Base-by-base conservation (phyloP, 2,888 invertebrate genomes). In the Hedya salicella region DNA sequence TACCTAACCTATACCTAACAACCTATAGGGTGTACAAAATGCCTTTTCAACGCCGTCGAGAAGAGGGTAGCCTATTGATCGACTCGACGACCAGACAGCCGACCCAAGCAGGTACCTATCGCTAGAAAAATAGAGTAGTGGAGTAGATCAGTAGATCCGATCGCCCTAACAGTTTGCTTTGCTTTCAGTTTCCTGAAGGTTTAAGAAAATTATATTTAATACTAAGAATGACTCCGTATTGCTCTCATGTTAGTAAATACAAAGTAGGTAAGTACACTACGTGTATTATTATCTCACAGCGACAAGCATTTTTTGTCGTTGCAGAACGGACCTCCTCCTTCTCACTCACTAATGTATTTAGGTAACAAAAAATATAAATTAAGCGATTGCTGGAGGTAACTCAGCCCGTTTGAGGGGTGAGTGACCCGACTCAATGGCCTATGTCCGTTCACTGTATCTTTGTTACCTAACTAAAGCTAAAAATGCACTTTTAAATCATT, bases 371-470 rank as follows among this genome's bases (percentile, higher is more conserved):
- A 69, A 67, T 11, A 68, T 69, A 64, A 61, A 61, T 62, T 39
- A 67, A 71, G 75, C 73, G 75, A 75, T 76, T 77, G 78, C 78
- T 70, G 82, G 81, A 78, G 74, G 71, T 73, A 70, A 39, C 75
- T 74, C 73, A 69, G 76, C 76, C 77, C 71, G 81, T 83, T 87
- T 84, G 75, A 83, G 82, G 74, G 89, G 88, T 89, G 80, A 89
- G 75, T 75, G 90, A 86, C 89, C 91, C 71, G 75, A 77, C 74
- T 83, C 85, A 86, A 86, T 88, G 80, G 86, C 73, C 77, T 75
- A 79, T 74, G 75, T 75, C 78, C 78, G 75, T 76, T 79, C 76
- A 75, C 71, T 70, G 71, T 44, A 49, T 46, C 42, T 60, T 46
- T 67, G 64, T 69, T 71, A 62, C 65, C 69, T 68, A 68, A 70